Percentiles rank a stretch among this genome's conserved stretches.
Conservation (phyloP, 2,888 invertebrate genomes). For the Ceramica pisi region DNA sequence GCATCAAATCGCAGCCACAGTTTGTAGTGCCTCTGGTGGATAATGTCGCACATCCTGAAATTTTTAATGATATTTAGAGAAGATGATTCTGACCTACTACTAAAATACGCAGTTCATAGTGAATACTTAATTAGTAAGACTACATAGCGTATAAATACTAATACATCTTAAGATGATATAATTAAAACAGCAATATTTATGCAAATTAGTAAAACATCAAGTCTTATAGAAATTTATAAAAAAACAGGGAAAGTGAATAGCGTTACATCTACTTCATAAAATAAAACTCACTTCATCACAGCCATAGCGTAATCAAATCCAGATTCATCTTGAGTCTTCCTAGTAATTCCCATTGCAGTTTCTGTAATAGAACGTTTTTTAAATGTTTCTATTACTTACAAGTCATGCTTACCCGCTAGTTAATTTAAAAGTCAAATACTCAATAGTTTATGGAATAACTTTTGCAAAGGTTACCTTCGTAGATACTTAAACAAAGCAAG, state of each 20-base stretch:
- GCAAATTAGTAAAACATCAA: too few relatives aligned
- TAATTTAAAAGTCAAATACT: slow-evolving; percentile 41
- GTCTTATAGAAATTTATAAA: too few relatives aligned
- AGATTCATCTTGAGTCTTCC: slow-evolving; percentile 93
- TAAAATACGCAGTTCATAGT: too few relatives aligned
- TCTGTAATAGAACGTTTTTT: slow-evolving; percentile 85
- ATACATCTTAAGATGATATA: not conserved
- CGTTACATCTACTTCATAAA: not conserved
- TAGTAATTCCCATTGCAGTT: slow-evolving; percentile 96
- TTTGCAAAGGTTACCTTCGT: slow-evolving; percentile 10
- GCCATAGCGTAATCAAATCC: slow-evolving; percentile 96
- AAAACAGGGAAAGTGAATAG: too few relatives aligned
- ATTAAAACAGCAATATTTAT: not conserved
- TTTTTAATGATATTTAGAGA: not conserved
- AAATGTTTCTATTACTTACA: not conserved
- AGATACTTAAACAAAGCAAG: slow-evolving; percentile 1
- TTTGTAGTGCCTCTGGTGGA: slow-evolving; percentile 95
- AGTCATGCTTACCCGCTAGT: slow-evolving; percentile 35
- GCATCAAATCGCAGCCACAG: slow-evolving; percentile 93
- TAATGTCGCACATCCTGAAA: slow-evolving; percentile 94
- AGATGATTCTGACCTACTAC: not conserved
- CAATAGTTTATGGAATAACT: slow-evolving; percentile 8
- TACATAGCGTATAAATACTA: too few relatives aligned
- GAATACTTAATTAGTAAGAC: too few relatives aligned
- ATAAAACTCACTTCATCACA: slow-evolving; percentile 92